Conservation (phyloP, 2,113 vertebrate genomes). For the mouse (Mus musculus) region DNA sequence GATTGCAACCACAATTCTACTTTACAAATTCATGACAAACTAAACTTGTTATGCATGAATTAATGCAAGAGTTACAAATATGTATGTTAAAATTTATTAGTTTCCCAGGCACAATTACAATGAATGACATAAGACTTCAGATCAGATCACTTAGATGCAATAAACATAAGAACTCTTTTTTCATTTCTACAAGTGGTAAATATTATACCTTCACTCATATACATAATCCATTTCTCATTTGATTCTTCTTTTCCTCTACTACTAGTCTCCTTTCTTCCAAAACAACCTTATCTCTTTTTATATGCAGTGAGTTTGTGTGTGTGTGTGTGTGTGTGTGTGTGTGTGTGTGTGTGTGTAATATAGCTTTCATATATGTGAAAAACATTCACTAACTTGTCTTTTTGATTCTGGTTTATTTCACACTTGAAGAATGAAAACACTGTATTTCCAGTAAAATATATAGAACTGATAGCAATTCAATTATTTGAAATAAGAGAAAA, state of each 20-base stretch:
- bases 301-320: background rate
- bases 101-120: background rate
- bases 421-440: background rate
- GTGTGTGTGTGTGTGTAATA: background rate
- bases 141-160: background rate
- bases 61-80: background rate
- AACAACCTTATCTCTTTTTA: background rate
- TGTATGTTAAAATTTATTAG: background rate
- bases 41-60: background rate
- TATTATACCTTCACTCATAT: background rate
- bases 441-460: background rate
- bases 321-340: background rate
- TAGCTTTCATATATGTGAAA: background rate
- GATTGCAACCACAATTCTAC: background rate
- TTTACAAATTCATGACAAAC: background rate
- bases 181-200: background rate
- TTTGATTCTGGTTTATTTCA: background rate
- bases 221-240: background rate
- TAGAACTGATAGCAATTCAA: background rate
- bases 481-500: background rate
- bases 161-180: background rate
- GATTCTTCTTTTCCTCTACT: background rate
- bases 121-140: background rate
- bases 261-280: background rate
- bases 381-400: background rate